A percentile compares a stretch with the other conserved stretches of the same genome.
Conservation (phyloP, 1,140 invertebrate species). For the Orchesella cincta region DNA sequence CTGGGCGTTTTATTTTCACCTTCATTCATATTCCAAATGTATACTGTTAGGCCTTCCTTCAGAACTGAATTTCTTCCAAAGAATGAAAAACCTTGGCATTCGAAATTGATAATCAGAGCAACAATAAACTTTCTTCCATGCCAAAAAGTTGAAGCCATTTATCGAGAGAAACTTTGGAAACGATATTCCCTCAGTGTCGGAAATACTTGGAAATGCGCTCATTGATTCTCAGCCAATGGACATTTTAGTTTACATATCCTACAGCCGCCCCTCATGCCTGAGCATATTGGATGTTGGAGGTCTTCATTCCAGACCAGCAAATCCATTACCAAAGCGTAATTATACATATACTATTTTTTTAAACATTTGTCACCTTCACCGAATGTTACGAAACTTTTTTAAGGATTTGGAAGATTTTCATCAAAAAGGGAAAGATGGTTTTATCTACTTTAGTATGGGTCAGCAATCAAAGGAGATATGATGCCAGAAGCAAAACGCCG, state of each 20-base stretch:
- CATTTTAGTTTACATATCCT: constrained; percentile 58
- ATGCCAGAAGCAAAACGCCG: constrained; percentile 51
- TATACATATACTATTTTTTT: not conserved
- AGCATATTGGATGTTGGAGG: constrained; percentile 63
- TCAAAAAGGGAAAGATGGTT: constrained; percentile 53
- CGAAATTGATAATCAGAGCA: not conserved
- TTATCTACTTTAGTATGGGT: constrained; percentile 57
- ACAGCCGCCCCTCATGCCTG: constrained; percentile 58
- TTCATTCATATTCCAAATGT: not conserved
- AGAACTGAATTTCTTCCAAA: constrained; percentile 55
- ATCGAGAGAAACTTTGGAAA: constrained; percentile 29
- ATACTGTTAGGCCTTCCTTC: constrained; percentile 52
- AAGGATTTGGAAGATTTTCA: constrained; percentile 50
- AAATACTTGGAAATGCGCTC: constrained; percentile 57
- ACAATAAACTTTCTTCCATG: not conserved
- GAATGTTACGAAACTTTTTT: not conserved
- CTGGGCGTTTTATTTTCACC: constrained; percentile 21
- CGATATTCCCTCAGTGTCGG: constrained; percentile 54
- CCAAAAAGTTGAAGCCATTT: constrained; percentile 40
- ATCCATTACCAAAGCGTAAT: constrained; percentile 31
- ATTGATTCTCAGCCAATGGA: constrained; percentile 58
- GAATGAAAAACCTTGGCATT: constrained; percentile 49
- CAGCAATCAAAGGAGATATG: constrained; percentile 48
- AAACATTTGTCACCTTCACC: not conserved
- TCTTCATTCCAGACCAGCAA: constrained; percentile 51